phyloP scores from a whole-genome alignment of 2,888 invertebrate species.

The Lepidocyrtoides sp. region DNA sequence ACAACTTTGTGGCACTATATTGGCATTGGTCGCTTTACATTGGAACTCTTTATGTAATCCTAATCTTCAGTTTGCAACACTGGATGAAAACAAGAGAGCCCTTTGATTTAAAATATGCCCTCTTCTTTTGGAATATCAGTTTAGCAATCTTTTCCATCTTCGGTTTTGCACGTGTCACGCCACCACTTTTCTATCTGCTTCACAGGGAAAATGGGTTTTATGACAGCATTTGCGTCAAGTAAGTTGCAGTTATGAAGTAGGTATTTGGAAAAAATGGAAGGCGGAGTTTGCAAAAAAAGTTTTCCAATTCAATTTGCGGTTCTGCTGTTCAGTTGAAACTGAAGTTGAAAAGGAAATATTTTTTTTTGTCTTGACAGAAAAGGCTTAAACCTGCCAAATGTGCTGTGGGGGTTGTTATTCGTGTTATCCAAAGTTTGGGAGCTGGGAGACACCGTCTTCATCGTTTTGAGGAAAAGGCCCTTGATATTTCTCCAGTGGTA shows the following conservation, averaged over 20 bases:
- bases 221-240: constrained; percentile 19
- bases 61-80: constrained; percentile 65
- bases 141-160: constrained; percentile 86
- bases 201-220: constrained; percentile 26
- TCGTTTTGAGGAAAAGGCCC: constrained; percentile 96
- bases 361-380: background rate
- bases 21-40: constrained; percentile 56
- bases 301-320: too few species aligned
- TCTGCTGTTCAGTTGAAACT: too few species aligned
- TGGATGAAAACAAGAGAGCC: constrained; percentile 66
- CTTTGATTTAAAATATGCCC: constrained; percentile 50
- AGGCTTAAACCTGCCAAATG: constrained; percentile 8
- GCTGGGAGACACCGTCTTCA: constrained; percentile 88
- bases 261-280: background rate
- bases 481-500: constrained; percentile 95
- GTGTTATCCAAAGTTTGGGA: constrained; percentile 38
- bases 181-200: constrained; percentile 86
- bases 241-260: background rate
- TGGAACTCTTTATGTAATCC: constrained; percentile 60
- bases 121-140: constrained; percentile 66
- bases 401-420: constrained; percentile 32
- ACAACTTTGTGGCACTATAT: constrained; percentile 33
- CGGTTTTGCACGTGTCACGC: constrained; percentile 65
- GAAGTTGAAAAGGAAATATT: background rate
- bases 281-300: background rate